phyloP scores from a whole-genome alignment of 2,113 vertebrate species.

The Elaphurus davidianus region DNA sequence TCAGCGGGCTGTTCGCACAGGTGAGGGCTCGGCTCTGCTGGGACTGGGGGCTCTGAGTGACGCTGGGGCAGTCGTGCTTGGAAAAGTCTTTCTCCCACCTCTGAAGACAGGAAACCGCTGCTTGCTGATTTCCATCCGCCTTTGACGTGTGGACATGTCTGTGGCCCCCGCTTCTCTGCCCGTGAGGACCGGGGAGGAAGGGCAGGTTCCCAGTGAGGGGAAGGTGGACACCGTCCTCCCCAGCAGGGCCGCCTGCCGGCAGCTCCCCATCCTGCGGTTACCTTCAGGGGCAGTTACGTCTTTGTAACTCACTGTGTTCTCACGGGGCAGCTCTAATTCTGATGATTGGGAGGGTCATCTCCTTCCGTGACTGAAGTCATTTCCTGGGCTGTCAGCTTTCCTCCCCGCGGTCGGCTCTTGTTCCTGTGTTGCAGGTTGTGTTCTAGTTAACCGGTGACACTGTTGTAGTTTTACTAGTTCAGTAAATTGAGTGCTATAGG shows the following conservation, averaged over 20 bases:
- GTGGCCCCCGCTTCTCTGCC: background rate
- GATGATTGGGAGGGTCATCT: accelerated
- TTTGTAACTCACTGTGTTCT: background rate
- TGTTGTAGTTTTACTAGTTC: background rate
- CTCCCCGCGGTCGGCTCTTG: background rate
- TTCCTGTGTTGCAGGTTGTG: no score
- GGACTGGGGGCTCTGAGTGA: background rate
- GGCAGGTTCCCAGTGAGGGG: accelerated
- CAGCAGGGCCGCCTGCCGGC: accelerated
- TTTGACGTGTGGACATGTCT: background rate
- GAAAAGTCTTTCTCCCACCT: background rate
- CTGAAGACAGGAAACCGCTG: background rate
- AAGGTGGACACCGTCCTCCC: background rate
- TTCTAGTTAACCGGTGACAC: accelerated
- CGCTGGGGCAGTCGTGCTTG: accelerated
- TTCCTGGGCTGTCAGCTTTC: background rate
- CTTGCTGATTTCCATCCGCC: accelerated
- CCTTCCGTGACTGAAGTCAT: accelerated
- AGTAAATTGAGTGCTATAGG: background rate
- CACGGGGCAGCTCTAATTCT: background rate
- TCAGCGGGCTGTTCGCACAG: conserved; percentile 96
- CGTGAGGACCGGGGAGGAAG: accelerated
- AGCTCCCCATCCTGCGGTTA: background rate
- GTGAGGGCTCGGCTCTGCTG: conserved; percentile 71
- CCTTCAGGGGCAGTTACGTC: background rate